These are phyloP conservation scores for Athene cunicularia DNA, from an alignment of 2,113 vertebrate genomes.

Conservation along the genomic window DNA sequence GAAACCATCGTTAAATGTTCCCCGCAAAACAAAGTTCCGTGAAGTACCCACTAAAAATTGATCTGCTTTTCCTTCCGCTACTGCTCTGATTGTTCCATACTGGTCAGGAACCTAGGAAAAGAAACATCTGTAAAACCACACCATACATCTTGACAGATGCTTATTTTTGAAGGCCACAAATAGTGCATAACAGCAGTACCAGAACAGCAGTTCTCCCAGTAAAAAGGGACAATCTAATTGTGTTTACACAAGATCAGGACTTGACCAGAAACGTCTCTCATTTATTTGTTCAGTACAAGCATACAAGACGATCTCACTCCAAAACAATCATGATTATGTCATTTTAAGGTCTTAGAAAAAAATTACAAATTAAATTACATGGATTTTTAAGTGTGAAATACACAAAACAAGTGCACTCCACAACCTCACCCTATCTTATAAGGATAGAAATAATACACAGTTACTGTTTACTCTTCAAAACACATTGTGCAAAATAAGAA, in stretches of 20 bases:
- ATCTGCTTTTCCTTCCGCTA: constrained; percentile 93
- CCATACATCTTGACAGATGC: background rate
- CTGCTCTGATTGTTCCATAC: constrained; percentile 92
- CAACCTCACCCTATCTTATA: background rate
- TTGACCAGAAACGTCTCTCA: background rate
- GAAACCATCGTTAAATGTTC: constrained; percentile 94
- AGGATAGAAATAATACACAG: background rate
- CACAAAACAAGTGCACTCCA: background rate
- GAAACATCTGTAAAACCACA: background rate
- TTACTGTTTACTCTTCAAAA: background rate
- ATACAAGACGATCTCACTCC: background rate
- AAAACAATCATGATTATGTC: background rate
- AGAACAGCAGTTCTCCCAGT: background rate
- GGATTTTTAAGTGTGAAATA: background rate
- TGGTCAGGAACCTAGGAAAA: constrained; percentile 91
- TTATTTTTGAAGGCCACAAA: background rate
- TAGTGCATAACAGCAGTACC: rapidly evolving
- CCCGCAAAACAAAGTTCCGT: constrained; percentile 93
- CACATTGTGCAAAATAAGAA: background rate
- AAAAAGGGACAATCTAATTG: background rate
- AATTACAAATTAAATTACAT: background rate
- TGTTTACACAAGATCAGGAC: background rate
- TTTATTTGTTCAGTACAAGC: background rate
- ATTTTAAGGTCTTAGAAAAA: background rate
- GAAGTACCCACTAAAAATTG: constrained; percentile 96